A percentile compares a stretch with the other conserved stretches of the same genome.
Evolutionary conservation across 2,113 vertebrate species (phyloP).

Genomic region (Kryptolebias marmoratus): DNA sequence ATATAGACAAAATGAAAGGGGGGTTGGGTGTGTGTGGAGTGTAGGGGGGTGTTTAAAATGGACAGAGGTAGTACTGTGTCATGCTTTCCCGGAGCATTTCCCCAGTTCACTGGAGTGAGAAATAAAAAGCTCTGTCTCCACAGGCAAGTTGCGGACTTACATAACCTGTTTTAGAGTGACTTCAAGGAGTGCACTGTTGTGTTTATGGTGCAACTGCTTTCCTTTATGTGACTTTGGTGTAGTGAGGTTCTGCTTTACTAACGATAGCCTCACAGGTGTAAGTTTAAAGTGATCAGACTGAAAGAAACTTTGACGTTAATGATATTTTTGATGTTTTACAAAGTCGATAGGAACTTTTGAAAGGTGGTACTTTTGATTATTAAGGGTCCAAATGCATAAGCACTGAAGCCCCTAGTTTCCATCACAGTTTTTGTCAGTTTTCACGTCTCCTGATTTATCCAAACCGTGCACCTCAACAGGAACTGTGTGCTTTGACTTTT

Average conservation of each 20-base stretch:
- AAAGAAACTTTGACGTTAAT: slow-evolving; percentile 9
- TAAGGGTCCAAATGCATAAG: no score
- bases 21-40: neutral
- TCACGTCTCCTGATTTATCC: no score
- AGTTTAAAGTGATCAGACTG: slow-evolving; percentile 17
- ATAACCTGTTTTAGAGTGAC: slow-evolving; percentile 58
- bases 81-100: slow-evolving; percentile 52
- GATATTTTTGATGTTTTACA: neutral
- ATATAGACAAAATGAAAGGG: slow-evolving; percentile 57
- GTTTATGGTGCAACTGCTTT: slow-evolving; percentile 17
- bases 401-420: no score
- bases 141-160: slow-evolving; percentile 60
- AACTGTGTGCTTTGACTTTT: no score
- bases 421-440: no score
- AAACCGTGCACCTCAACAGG: no score
- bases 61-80: slow-evolving; percentile 61
- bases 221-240: slow-evolving; percentile 15
- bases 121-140: slow-evolving; percentile 66
- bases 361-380: neutral
- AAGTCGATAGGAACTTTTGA: neutral
- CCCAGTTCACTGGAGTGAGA: slow-evolving; percentile 70
- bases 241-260: slow-evolving; percentile 9
- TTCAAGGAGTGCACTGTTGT: slow-evolving; percentile 23
- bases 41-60: neutral
- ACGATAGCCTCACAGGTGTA: neutral